Conservation (phyloP, 1,140 invertebrate genomes). For the Eurosta solidaginis region DNA sequence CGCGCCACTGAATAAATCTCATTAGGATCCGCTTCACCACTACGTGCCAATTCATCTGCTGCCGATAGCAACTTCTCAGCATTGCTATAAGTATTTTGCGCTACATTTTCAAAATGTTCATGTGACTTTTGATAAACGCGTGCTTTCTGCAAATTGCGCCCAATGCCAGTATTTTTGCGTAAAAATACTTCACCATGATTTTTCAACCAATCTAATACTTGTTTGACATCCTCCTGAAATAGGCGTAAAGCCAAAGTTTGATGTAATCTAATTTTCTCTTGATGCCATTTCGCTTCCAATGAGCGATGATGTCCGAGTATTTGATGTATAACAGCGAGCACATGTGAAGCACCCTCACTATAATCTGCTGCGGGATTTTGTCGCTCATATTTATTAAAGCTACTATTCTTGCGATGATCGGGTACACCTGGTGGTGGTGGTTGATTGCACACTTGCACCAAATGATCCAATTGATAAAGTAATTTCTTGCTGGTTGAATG, state of each 20-base stretch:
- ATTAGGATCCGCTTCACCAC: conserved; percentile 93
- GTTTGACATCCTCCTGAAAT: conserved; percentile 94
- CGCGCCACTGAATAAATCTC: conserved; percentile 93
- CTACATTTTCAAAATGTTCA: conserved; percentile 97
- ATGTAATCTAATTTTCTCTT: conserved; percentile 90
- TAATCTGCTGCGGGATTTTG: conserved; percentile 94
- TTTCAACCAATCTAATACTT: conserved; percentile 95
- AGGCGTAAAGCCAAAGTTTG: conserved; percentile 89
- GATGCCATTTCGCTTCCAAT: conserved; percentile 91
- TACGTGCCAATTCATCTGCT: conserved; percentile 93
- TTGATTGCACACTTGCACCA: conserved; percentile 94
- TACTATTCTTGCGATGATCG: conserved; percentile 62
- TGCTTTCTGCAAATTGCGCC: conserved; percentile 91
- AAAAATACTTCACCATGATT: conserved; percentile 99
- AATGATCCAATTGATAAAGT: conserved; percentile 91
- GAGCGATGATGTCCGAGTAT: conserved; percentile 92
- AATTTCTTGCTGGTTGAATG: conserved; percentile 96
- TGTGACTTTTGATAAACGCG: conserved; percentile 96
- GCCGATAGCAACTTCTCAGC: conserved; percentile 95
- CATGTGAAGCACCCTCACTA: conserved; percentile 89
- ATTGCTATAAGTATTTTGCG: conserved; percentile 98
- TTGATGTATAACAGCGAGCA: conserved; percentile 88
- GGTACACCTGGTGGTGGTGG: conserved; percentile 63
- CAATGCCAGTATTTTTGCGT: conserved; percentile 94
- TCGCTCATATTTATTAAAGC: conserved; percentile 61